A percentile compares a stretch with the other conserved stretches of the same genome.
phyloP scores from a whole-genome alignment of 1,140 invertebrate species.

The Magallana gigas region DNA sequence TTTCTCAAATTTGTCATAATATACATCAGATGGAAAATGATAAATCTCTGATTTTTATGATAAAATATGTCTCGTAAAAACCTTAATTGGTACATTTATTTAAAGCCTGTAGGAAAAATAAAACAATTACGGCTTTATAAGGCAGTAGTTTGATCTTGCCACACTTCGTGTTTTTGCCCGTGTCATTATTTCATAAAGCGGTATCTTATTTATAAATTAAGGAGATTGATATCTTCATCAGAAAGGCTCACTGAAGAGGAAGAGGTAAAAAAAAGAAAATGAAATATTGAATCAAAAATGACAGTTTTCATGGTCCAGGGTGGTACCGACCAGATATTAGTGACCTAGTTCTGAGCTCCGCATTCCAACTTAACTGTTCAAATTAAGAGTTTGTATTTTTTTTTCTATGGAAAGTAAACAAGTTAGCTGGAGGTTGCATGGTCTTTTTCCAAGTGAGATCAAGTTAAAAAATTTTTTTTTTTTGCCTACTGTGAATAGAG shows the following conservation, averaged over 20 bases:
- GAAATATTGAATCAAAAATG: background rate
- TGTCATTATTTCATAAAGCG: conserved; percentile 21
- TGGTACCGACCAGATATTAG: background rate
- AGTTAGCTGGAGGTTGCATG: background rate
- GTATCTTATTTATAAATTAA: conserved; percentile 3
- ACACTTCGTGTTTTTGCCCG: background rate
- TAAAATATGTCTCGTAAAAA: conserved; percentile 23
- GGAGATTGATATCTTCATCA: conserved; percentile 25
- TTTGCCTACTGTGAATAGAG: background rate
- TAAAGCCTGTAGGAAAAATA: background rate
- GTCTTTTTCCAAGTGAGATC: too few relatives aligned
- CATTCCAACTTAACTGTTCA: background rate
- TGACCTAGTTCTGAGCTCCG: background rate
- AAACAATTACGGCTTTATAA: conserved; percentile 9
- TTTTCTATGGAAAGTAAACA: background rate
- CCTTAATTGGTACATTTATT: background rate
- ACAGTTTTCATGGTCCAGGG: background rate
- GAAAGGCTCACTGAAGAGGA: background rate
- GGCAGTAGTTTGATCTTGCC: background rate
- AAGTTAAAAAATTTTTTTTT: background rate
- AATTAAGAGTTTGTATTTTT: background rate
- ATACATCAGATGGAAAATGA: conserved; percentile 25
- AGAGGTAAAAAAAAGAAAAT: background rate
- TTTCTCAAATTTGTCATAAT: conserved; percentile 21
- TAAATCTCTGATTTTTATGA: conserved; percentile 21